Conservation (phyloP, 1,140 invertebrate genomes). For the Zaprionus ornatus region DNA sequence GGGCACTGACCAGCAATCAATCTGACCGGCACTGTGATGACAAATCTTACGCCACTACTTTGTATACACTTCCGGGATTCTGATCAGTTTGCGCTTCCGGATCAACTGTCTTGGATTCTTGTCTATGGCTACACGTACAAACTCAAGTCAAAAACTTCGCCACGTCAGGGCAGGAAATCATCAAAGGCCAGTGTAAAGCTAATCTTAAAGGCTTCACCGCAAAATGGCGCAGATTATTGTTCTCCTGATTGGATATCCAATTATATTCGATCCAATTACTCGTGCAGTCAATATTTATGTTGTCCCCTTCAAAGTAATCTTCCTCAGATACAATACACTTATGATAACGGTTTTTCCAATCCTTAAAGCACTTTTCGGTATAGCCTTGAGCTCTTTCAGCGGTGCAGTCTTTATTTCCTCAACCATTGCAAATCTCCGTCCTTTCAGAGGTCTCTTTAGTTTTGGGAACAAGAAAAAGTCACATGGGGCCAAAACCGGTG, state of each 20-base stretch:
- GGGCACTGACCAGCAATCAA: constrained; percentile 97
- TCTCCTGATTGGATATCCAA: constrained; percentile 98
- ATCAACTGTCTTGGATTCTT: constrained; percentile 94
- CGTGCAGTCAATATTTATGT: too few relatives aligned
- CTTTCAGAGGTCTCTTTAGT: too few relatives aligned
- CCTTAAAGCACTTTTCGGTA: too few relatives aligned
- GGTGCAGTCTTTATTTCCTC: too few relatives aligned
- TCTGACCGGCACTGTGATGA: constrained; percentile 91
- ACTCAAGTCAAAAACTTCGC: constrained; percentile 94
- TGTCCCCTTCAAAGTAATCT: too few relatives aligned
- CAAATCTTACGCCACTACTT: constrained; percentile 96
- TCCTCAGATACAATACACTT: too few relatives aligned
- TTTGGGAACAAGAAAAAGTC: too few relatives aligned
- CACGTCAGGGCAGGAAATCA: constrained; percentile 95
- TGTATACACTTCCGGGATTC: constrained; percentile 85
- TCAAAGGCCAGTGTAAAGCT: constrained; percentile 96
- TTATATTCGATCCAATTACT: constrained; percentile 99
- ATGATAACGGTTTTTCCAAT: too few relatives aligned
- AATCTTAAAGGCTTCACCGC: constrained; percentile 96
- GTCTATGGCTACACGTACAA: constrained; percentile 94
- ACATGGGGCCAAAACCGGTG: too few relatives aligned
- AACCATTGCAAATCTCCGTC: too few relatives aligned
- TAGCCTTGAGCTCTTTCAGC: too few relatives aligned
- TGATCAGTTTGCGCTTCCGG: constrained; percentile 88
- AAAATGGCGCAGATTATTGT: constrained; percentile 96